Percentiles rank a stretch among this genome's conserved stretches.
Conservation (phyloP, 2,797 vertebrate genomes). For the Merluccius polli region DNA sequence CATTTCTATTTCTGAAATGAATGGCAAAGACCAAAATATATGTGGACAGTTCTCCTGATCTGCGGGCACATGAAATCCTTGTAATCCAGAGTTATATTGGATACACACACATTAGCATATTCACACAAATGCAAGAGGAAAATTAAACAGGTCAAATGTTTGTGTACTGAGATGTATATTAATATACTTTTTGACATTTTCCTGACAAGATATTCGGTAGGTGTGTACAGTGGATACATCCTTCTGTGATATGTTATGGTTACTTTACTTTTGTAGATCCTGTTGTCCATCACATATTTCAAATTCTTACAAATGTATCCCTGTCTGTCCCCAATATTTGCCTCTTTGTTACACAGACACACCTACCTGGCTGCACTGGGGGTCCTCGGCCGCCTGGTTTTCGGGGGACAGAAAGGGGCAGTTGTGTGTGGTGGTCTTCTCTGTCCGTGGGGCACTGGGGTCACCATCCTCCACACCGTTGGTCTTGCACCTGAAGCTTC, state of each 20-base stretch:
- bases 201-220: neutral
- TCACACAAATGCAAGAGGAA: neutral
- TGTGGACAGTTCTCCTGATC: too few species aligned
- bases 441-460: slow-evolving; percentile 72
- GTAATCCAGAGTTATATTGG: neutral
- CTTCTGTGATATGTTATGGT: neutral
- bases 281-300: neutral
- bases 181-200: neutral
- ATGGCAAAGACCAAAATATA: too few species aligned
- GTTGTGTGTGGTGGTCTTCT: slow-evolving; percentile 82
- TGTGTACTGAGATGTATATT: neutral
- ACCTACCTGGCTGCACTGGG: slow-evolving; percentile 60
- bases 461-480: slow-evolving; percentile 78
- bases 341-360: neutral
- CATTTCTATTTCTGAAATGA: too few species aligned
- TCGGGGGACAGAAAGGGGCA: slow-evolving; percentile 66
- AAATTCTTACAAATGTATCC: neutral
- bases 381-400: slow-evolving; percentile 47
- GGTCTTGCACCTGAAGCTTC: slow-evolving; percentile 56
- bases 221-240: neutral
- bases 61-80: neutral
- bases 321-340: neutral
- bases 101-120: neutral
- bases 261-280: neutral
- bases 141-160: too few species aligned